Conservation (phyloP, 1,140 invertebrate species). For the Drosophila grimshawi region DNA sequence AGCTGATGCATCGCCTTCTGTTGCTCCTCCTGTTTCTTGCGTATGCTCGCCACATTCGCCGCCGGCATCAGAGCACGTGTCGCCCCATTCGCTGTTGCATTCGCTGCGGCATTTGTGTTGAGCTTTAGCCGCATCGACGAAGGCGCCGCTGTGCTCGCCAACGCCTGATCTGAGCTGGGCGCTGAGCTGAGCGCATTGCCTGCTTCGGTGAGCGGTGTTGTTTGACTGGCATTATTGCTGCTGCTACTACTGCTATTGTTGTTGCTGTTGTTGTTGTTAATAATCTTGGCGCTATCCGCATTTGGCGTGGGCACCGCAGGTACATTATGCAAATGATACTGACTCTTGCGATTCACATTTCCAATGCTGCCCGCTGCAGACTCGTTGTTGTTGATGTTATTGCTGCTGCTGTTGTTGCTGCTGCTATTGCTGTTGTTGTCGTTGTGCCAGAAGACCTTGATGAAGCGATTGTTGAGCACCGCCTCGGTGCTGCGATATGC, state of each 20-base stretch:
- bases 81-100: conserved; percentile 39
- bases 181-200: background rate
- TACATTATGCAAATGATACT: conserved; percentile 82
- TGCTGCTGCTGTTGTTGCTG: conserved; percentile 6
- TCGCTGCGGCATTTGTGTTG: conserved; percentile 36
- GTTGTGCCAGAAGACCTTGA: conserved; percentile 93
- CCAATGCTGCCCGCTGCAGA: conserved; percentile 34
- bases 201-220: conserved; percentile 22
- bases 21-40: conserved; percentile 83
- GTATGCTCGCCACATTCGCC: conserved; percentile 65
- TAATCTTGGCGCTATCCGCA: conserved; percentile 74
- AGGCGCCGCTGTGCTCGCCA: conserved; percentile 70
- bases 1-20: conserved; percentile 82
- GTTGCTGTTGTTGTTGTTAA: conserved; percentile 40
- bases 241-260: conserved; percentile 51
- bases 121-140: conserved; percentile 74
- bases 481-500: conserved; percentile 98
- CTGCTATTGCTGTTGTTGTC: conserved; percentile 65
- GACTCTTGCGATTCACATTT: conserved; percentile 60
- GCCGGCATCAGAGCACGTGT: conserved; percentile 44
- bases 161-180: conserved; percentile 23
- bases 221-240: conserved; percentile 36
- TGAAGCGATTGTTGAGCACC: conserved; percentile 97
- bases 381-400: conserved; percentile 27
- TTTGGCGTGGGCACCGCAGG: conserved; percentile 74